Percentiles rank a stretch among this genome's conserved stretches.
These are phyloP conservation scores for Monochamus saltuarius DNA, from an alignment of 1,140 invertebrate genomes.

Conservation along the genomic window DNA sequence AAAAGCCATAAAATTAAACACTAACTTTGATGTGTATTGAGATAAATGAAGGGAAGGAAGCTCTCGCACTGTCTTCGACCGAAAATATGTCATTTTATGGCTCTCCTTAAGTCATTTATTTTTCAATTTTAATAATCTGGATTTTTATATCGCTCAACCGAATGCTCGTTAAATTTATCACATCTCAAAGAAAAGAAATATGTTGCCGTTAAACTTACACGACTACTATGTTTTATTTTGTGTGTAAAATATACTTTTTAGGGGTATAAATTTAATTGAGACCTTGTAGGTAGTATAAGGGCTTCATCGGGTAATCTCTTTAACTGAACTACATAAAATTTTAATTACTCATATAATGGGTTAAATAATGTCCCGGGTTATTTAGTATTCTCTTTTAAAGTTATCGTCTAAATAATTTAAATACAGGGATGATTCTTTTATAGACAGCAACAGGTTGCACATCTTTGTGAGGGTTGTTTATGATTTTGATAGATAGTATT, in stretches of 20 bases:
- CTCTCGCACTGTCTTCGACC: slow-evolving; percentile 5
- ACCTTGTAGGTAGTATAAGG: too few relatives aligned
- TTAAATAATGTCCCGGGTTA: too few relatives aligned
- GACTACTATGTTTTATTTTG: slow-evolving; percentile 9
- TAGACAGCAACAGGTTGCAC: too few relatives aligned
- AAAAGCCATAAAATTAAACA: slow-evolving; percentile 31
- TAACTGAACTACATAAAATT: too few relatives aligned
- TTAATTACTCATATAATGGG: too few relatives aligned
- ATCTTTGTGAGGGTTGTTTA: too few relatives aligned
- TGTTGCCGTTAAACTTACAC: slow-evolving; percentile 8
- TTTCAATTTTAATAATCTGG: slow-evolving; percentile 15
- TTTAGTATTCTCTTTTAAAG: too few relatives aligned
- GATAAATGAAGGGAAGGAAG: slow-evolving; percentile 22
- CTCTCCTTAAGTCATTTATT: slow-evolving; percentile 7
- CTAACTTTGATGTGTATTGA: slow-evolving; percentile 30
- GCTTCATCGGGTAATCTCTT: too few relatives aligned
- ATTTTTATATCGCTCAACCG: slow-evolving; percentile 2
- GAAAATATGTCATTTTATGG: slow-evolving; percentile 13
- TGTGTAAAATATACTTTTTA: not conserved
- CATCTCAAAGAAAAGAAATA: slow-evolving; percentile 9
- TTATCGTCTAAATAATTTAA: too few relatives aligned
- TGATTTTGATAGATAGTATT: too few relatives aligned
- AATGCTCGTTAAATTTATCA: slow-evolving; percentile 9
- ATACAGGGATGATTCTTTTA: too few relatives aligned
- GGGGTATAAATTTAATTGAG: not conserved